Evolutionary conservation across 92 coral and sea anemone species (phyloP), one percentile per base, ranked within the genome.

Genomic region (Actinostola sp.): DNA sequence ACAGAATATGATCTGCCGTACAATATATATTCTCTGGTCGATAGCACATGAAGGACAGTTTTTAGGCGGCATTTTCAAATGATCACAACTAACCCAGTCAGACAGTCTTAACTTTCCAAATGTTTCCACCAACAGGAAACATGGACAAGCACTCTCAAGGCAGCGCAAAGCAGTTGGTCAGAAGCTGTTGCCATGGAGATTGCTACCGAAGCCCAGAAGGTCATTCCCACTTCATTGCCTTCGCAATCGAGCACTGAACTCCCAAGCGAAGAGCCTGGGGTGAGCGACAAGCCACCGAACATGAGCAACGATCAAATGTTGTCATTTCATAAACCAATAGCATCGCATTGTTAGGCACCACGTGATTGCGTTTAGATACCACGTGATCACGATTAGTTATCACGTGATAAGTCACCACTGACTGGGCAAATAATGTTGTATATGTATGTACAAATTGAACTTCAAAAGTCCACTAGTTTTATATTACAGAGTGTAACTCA

Each of bases 131-230:
- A 7, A 63, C 67, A 93, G 98, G 96, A 90, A 76, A 90, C 91
- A 15, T 93, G 98, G 98, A 90, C 96, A 25, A 86, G 89, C 55
- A 87, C 83, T 56, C 87, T 93, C 30, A 93, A 85, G 62, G 84
- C 90, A 3, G 93, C 98, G 23, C 98, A 93, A 51, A 69, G 91
- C 54, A 90, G 81, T 57, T 93, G 98, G 98, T 87, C 96, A 28
- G 92, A 90, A 23, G 88, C 96, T 21, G 89, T 90, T 62, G 96
- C 92, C 25, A 64, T 79, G 33, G 96, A 90, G 75, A 76, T 90
- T 38, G 96, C 96, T 0, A 81, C 87, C 19, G 96, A 90, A 49
- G 72, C 89, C 35, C 89, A 82, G 61, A 90, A 79, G 43, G 39
- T 76, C 59, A 50, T 28, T 39, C 39, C 72, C 54, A 58, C 83